phyloP scores from a whole-genome alignment of 2,113 vertebrate species.

The Xiphias gladius region DNA sequence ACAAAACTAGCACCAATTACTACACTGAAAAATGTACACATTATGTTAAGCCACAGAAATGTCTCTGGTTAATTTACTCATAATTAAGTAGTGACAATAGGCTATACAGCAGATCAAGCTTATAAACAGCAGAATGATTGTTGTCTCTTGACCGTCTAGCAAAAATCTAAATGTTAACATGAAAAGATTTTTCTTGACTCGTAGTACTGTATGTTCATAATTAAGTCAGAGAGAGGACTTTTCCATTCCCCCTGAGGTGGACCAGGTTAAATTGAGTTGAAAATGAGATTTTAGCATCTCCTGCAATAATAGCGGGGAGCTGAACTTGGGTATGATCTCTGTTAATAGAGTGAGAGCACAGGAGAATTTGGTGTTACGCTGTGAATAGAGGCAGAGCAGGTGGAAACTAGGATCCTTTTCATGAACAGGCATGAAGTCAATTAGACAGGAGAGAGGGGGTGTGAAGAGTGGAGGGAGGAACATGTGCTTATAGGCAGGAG shows the following conservation, averaged over 20 bases:
- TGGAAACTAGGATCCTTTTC: constrained; percentile 83
- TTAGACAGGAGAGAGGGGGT: constrained; percentile 81
- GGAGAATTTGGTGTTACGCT: constrained; percentile 86
- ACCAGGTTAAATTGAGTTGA: constrained; percentile 89
- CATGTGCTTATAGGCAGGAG: constrained; percentile 41
- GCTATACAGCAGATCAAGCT: neutral
- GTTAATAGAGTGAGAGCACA: constrained; percentile 89
- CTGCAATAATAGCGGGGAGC: constrained; percentile 84
- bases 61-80: constrained; percentile 9
- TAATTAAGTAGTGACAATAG: neutral
- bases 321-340: constrained; percentile 84
- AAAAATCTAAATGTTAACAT: constrained; percentile 37
- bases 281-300: constrained; percentile 88
- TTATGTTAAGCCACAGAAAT: constrained; percentile 6
- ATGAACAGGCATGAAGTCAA: constrained; percentile 88
- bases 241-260: constrained; percentile 72
- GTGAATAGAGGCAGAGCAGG: constrained; percentile 85
- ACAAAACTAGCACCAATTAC: constrained; percentile 10
- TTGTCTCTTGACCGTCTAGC: constrained; percentile 26
- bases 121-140: constrained; percentile 3
- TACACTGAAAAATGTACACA: neutral
- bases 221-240: constrained; percentile 71
- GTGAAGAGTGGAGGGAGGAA: constrained; percentile 76
- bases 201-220: constrained; percentile 58
- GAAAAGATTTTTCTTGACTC: constrained; percentile 36